Conservation (phyloP, 2,113 vertebrate species). For the Apus apus region DNA sequence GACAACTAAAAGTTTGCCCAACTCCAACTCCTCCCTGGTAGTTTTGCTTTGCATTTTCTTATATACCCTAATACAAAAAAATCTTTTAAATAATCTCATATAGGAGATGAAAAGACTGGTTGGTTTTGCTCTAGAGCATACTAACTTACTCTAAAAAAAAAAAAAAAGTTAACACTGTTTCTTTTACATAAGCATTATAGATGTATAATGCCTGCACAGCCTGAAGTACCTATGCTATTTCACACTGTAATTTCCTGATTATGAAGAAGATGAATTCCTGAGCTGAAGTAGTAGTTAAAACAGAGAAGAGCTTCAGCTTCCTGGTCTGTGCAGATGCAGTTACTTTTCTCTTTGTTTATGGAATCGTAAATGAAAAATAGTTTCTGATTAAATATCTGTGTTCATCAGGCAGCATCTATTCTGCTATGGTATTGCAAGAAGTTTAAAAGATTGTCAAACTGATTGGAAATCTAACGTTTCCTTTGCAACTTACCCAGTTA, state of each 20-base stretch:
- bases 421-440: background rate
- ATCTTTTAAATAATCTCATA: background rate
- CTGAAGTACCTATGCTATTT: background rate
- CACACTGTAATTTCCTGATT: background rate
- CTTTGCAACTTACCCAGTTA: constrained; percentile 28
- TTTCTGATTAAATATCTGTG: background rate
- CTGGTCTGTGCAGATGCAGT: background rate
- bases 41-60: background rate
- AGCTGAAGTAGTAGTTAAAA: background rate
- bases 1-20: background rate
- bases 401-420: background rate
- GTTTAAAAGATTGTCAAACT: constrained; percentile 21
- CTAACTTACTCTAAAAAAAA: background rate
- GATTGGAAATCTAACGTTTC: constrained; percentile 45
- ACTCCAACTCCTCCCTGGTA: background rate
- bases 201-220: background rate
- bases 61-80: background rate
- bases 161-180: background rate
- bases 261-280: background rate
- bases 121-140: background rate
- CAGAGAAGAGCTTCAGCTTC: background rate
- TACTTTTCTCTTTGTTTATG: background rate
- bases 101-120: background rate
- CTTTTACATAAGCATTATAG: background rate
- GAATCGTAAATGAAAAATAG: background rate